Percentiles rank a stretch among this genome's conserved stretches.
phyloP scores from a whole-genome alignment of 1,140 invertebrate genomes.

The Neomicropteryx cornuta region DNA sequence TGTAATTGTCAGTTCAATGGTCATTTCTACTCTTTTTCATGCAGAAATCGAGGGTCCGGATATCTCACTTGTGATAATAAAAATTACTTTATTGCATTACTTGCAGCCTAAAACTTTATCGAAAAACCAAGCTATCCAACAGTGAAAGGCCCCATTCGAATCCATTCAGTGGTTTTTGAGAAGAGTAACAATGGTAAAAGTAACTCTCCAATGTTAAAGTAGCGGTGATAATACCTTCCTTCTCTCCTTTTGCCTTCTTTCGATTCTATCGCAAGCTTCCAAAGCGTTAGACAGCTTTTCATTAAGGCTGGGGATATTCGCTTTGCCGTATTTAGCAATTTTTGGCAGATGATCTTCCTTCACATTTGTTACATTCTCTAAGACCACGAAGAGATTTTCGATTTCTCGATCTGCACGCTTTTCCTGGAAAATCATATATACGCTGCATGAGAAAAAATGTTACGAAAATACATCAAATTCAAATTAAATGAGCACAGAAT shows the following conservation, averaged over 20 bases:
- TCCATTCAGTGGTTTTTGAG: too few relatives aligned
- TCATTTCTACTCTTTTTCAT: too few relatives aligned
- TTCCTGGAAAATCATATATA: slow-evolving; percentile 40
- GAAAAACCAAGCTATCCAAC: too few relatives aligned
- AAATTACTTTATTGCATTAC: too few relatives aligned
- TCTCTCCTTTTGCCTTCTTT: slow-evolving; percentile 4
- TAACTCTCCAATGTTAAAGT: too few relatives aligned
- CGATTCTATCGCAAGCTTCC: slow-evolving; percentile 45
- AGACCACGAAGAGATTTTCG: slow-evolving; percentile 60
- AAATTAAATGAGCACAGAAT: background rate
- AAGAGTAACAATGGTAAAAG: too few relatives aligned
- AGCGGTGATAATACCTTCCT: too few relatives aligned
- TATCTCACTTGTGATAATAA: too few relatives aligned
- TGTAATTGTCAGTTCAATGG: too few relatives aligned
- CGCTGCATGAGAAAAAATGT: slow-evolving; percentile 5
- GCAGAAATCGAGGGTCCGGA: too few relatives aligned
- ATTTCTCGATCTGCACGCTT: slow-evolving; percentile 68
- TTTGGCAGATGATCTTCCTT: slow-evolving; percentile 58
- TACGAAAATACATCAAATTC: background rate
- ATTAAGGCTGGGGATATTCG: slow-evolving; percentile 49
- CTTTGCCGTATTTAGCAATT: slow-evolving; percentile 44
- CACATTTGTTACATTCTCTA: slow-evolving; percentile 67
- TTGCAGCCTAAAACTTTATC: too few relatives aligned
- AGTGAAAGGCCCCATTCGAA: too few relatives aligned
- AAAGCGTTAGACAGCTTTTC: slow-evolving; percentile 56